Base-by-base conservation (phyloP, 2,113 vertebrate species). In the Ancistrus triradiatus region DNA sequence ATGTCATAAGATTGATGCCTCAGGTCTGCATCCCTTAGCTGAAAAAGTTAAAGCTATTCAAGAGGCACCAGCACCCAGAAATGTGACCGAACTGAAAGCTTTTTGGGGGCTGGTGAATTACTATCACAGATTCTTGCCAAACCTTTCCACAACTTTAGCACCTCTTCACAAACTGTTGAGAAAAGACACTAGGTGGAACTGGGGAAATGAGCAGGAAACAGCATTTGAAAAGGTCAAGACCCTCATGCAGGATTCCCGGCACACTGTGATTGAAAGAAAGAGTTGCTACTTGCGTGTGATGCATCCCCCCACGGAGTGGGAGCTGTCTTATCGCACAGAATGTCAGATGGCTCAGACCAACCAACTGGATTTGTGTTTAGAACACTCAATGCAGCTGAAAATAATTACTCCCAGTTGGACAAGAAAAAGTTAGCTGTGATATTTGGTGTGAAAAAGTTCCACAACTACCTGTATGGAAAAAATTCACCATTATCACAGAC, bases 401-500 rank as follows among this genome's bases (percentile, higher is more conserved):
- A 59, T 8, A 53, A 56, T 2, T 65, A 57, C 17, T 75, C 42
- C 1, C 60, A 73, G 33, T 6, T 73, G 14, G 62, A 73, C 9
- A 76, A 59, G n/a, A 57, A 38, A 38, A 11, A 10, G 2, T 11
- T 38, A 4, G 37, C 37, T 4, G 7, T 38, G 10, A 11, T 38
- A 1, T 74, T 72, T 15, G 62, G 44, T 9, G 40, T 66, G 2
- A 21, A 69, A 21, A 38, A 50, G 3, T 70, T 70, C 25, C 63
- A 73, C 4, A 68, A 60, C 4, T 72, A 76, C 9, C 2, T 70
- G 14, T 74, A 69, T 62, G 64, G 61, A 1, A 19, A 1, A 43
- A 21, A 4, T 65, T 74, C 15, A 15, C 25, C 2, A 75, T 63
- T 1, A 57, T 6, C 1, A 69, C 42, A 1, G 69, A 74, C 1